Conservation (phyloP, 2,113 vertebrate species). For the Chaetops frenatus region DNA sequence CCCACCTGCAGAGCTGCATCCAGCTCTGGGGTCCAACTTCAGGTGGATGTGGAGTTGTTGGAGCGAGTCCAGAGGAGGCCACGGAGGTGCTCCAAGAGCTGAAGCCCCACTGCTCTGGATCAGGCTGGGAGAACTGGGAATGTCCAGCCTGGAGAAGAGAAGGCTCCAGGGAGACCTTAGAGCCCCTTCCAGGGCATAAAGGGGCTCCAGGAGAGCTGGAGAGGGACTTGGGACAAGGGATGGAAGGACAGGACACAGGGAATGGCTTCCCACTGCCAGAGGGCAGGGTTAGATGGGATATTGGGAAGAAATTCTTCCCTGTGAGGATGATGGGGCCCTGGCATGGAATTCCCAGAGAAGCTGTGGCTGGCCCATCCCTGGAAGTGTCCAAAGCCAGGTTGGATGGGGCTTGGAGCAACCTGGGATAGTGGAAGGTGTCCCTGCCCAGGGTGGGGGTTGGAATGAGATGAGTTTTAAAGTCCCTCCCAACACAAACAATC, state of each 20-base stretch:
- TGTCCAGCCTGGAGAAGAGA: background rate
- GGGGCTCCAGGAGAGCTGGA: background rate
- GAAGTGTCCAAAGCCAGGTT: background rate
- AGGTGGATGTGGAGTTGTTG: accelerated
- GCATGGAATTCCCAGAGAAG: accelerated
- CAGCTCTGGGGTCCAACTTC: background rate
- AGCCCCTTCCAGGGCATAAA: accelerated
- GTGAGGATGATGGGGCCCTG: accelerated
- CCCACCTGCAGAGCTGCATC: accelerated
- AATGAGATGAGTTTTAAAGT: background rate
- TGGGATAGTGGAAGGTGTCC: background rate
- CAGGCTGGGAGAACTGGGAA: background rate
- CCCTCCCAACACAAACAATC: background rate
- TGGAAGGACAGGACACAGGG: accelerated
- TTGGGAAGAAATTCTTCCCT: accelerated
- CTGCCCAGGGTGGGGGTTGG: accelerated
- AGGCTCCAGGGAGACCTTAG: accelerated
- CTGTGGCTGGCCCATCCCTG: background rate
- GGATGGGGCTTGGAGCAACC: accelerated
- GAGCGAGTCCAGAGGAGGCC: accelerated
- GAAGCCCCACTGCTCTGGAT: background rate
- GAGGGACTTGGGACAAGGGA: background rate
- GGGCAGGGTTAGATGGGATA: accelerated
- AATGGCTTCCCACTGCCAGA: background rate
- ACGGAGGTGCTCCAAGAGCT: accelerated